Evolutionary conservation across 2,113 vertebrate species (phyloP).

Genomic region (Oceanites oceanicus): DNA sequence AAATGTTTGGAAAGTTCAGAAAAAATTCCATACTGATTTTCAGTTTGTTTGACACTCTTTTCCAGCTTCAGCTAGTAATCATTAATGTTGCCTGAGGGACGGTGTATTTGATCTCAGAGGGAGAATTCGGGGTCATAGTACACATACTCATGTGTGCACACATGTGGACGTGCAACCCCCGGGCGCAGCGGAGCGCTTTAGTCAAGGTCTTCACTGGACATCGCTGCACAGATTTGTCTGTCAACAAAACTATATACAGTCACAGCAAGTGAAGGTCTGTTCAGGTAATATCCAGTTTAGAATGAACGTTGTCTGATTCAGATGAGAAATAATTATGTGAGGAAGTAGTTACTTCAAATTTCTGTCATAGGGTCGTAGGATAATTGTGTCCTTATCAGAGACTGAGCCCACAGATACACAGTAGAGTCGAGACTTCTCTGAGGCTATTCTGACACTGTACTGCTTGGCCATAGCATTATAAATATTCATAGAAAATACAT

Average conservation of each 20-base stretch:
- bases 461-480: neutral
- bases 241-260: neutral
- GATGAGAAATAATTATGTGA: neutral
- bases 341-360: neutral
- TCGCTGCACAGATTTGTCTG: neutral
- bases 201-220: neutral
- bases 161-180: accelerated
- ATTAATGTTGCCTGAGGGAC: neutral
- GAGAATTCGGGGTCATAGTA: neutral
- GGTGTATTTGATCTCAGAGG: neutral
- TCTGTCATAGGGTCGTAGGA: neutral
- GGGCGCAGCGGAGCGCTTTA: neutral
- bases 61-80: neutral
- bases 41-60: neutral
- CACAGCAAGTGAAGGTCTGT: neutral
- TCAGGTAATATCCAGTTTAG: neutral
- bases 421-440: neutral
- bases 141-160: too few species aligned
- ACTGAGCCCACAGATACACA: too few species aligned
- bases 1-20: neutral
- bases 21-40: neutral
- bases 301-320: neutral
- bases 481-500: neutral
- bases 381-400: neutral
- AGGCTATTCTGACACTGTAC: neutral